These are phyloP conservation scores for Drosophila ironensis DNA, from an alignment of 1,140 invertebrate species.

Conservation along the genomic window DNA sequence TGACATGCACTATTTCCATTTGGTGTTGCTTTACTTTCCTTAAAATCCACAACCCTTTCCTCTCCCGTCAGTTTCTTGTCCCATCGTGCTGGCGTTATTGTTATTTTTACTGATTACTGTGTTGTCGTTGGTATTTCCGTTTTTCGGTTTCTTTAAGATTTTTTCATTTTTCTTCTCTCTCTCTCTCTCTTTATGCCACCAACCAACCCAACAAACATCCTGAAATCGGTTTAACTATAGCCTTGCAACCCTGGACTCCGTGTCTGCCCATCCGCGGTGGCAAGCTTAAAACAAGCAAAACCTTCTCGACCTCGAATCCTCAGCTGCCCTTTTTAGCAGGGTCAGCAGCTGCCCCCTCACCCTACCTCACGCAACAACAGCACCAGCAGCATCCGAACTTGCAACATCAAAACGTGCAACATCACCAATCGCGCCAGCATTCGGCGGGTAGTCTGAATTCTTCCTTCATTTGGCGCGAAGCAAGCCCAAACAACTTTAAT, in stretches of 20 bases:
- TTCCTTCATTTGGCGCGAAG: slow-evolving; percentile 81
- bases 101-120: no score
- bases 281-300: slow-evolving; percentile 81
- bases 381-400: slow-evolving; percentile 27
- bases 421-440: slow-evolving; percentile 40
- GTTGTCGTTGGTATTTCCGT: slow-evolving; percentile 59
- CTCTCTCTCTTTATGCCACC: slow-evolving; percentile 66
- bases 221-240: slow-evolving; percentile 58
- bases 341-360: no score
- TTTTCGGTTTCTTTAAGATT: slow-evolving; percentile 68
- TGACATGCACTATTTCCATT: no score
- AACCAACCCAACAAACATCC: no score
- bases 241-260: slow-evolving; percentile 81
- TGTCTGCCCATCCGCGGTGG: slow-evolving; percentile 81
- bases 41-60: no score
- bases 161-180: slow-evolving; percentile 79
- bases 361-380: slow-evolving; percentile 36
- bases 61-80: slow-evolving; percentile 20
- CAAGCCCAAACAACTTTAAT: slow-evolving; percentile 81
- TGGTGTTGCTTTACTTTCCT: slow-evolving; percentile 2
- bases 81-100: slow-evolving; percentile 43
- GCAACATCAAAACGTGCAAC: slow-evolving; percentile 6
- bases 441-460: slow-evolving; percentile 78
- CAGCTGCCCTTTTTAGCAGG: slow-evolving; percentile 73
- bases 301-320: slow-evolving; percentile 81